Evolutionary conservation across 2,113 vertebrate genomes (phyloP).

Genomic region (Neoarius graeffei): DNA sequence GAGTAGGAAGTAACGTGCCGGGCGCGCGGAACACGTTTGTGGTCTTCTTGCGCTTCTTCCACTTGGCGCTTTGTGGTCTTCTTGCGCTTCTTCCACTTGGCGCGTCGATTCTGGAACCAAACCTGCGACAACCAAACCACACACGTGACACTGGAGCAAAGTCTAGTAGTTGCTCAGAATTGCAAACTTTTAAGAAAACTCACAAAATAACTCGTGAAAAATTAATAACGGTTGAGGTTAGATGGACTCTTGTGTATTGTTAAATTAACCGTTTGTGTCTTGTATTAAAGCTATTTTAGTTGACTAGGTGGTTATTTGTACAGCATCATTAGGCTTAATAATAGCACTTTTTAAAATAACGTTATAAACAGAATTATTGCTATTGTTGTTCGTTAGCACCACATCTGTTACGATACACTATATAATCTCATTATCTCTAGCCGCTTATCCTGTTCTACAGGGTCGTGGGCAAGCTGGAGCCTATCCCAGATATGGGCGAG

Average conservation of each 20-base stretch:
- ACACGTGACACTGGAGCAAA: neutral
- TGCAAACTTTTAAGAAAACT: neutral
- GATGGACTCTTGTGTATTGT: neutral
- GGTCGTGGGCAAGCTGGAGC: too few species aligned
- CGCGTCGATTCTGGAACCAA: conserved; percentile 96
- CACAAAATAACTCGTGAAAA: neutral
- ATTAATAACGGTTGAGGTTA: neutral
- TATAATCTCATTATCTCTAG: neutral
- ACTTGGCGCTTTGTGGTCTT: conserved; percentile 98
- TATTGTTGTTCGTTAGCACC: neutral
- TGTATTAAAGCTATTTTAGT: neutral
- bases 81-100: conserved; percentile 99
- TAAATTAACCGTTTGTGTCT: neutral
- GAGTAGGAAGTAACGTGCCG: conserved; percentile 90
- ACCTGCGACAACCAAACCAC: conserved; percentile 72
- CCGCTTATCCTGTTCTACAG: too few species aligned
- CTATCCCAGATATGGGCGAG: too few species aligned
- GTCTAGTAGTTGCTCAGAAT: neutral
- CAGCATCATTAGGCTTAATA: neutral
- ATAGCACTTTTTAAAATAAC: neutral
- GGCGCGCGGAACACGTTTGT: conserved; percentile 94
- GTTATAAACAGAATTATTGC: neutral
- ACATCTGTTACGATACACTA: neutral
- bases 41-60: conserved; percentile 99
- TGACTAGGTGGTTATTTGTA: neutral